These are phyloP conservation scores for Cololabis saira DNA, from an alignment of 2,113 vertebrate genomes.

Conservation along the genomic window DNA sequence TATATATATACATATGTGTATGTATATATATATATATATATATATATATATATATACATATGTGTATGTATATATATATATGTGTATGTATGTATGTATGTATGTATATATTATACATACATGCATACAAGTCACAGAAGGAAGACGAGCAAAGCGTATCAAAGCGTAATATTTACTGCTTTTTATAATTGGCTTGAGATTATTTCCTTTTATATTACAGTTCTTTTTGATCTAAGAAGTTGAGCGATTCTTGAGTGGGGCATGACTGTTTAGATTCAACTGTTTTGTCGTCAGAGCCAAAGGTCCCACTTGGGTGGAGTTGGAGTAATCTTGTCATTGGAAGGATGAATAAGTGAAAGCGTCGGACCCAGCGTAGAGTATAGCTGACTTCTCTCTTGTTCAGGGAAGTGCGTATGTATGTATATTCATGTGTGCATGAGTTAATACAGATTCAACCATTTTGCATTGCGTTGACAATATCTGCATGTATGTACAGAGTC, in stretches of 20 bases:
- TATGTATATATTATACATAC: too few species aligned
- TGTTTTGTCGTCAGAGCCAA: slow-evolving; percentile 53
- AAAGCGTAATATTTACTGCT: not conserved
- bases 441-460: not conserved
- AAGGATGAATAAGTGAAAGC: slow-evolving; percentile 43
- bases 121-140: too few species aligned
- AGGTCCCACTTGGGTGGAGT: slow-evolving; percentile 46
- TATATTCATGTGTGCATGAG: not conserved
- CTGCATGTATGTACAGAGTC: slow-evolving; percentile 6
- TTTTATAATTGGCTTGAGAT: not conserved
- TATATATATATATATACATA: too few species aligned
- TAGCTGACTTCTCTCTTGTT: slow-evolving; percentile 33
- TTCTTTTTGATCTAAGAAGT: slow-evolving; percentile 5
- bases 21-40: too few species aligned
- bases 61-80: too few species aligned
- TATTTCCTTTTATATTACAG: not conserved
- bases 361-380: slow-evolving; percentile 26
- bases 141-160: not conserved
- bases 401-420: not conserved
- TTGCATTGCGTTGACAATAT: slow-evolving; percentile 8
- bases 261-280: slow-evolving; percentile 46
- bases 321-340: slow-evolving; percentile 70
- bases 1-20: too few species aligned
- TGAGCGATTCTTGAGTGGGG: not conserved
- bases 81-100: too few species aligned